These are phyloP conservation scores for Aurelia aurita DNA, from an alignment of 30 jellyfish, hydroid and myxozoan genomes.

Conservation along the genomic window DNA sequence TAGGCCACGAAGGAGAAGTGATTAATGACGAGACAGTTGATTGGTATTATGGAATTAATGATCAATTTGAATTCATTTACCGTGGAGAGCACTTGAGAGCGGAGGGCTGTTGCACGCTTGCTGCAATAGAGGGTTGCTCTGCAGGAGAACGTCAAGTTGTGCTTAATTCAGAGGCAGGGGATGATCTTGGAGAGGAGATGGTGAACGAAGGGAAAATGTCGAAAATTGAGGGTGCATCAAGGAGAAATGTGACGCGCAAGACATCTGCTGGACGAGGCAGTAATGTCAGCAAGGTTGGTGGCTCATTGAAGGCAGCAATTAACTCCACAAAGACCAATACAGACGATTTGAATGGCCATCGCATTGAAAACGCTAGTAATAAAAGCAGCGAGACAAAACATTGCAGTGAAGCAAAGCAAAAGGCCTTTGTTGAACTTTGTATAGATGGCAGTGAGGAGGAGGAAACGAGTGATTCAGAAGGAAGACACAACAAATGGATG, in stretches of 20 bases:
- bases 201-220: background rate
- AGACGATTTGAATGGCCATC: slow-evolving; percentile 7
- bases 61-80: no score
- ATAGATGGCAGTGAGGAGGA: slow-evolving; percentile 48
- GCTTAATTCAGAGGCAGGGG: no score
- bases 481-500: slow-evolving; percentile 49
- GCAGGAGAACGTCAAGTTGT: no score
- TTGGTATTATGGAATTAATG: no score
- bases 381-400: slow-evolving; percentile 40
- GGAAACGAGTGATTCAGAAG: slow-evolving; percentile 17
- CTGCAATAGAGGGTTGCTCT: no score
- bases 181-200: background rate
- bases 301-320: background rate
- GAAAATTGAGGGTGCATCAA: background rate
- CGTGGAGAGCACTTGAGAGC: no score
- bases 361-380: slow-evolving; percentile 5
- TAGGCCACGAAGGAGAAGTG: no score
- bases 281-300: no score
- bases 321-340: slow-evolving; percentile 17
- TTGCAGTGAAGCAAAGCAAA: slow-evolving; percentile 48
- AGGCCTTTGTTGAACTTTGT: slow-evolving; percentile 55
- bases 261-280: no score
- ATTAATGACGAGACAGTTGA: no score
- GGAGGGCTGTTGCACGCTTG: no score
- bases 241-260: background rate